Evolutionary conservation across 2,888 invertebrate genomes (phyloP), one percentile per base, ranked within the genome.

Genomic region (Perdita meconis): DNA sequence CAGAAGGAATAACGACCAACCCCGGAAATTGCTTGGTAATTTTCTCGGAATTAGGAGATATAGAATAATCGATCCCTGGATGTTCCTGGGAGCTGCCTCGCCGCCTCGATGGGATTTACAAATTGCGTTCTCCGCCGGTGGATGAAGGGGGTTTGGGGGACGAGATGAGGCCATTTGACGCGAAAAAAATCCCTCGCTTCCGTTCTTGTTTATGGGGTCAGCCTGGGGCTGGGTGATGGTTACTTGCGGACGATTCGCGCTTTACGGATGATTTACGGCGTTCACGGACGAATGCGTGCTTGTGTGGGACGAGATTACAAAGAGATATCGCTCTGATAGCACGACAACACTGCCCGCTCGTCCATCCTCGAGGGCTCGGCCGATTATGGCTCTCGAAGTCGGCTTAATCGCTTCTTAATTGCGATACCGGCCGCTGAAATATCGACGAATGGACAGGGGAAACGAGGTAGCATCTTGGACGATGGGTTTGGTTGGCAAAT

Each of bases 191-290:
- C 26, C 24, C 24, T 10, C 24, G 50, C 57, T 76, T 80, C 76
- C 60, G 66, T 66, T 79, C 64, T 72, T 40, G 74, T 79, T 79
- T 67, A 51, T 47, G 55, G 65, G 67, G 56, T 76, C 63, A 74
- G 30, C 60, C 6, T 56, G 8, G 26, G 56, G 71, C 44, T 57
- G 34, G 30, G 57, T 51, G 65, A 60, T 59, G 61, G 50, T 60
- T 59, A 65, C 64, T 67, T 59, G 30, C 65, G 50, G 61, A 34
- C 68, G 55, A 59, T 68, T 83, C 61, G 70, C 57, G 75, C 63
- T 76, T 84, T 66, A 75, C 42, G 66, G 81, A 76, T 82, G 83
- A 83, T 83, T 83, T 79, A 75, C 77, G 68, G 6, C 30, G 56
- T 82, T 78, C 73, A 75, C 64, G 77, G 77, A 42, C 56, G 71